Base-by-base conservation (phyloP, 2,888 invertebrate species). In the Ennomos quercinarius region DNA sequence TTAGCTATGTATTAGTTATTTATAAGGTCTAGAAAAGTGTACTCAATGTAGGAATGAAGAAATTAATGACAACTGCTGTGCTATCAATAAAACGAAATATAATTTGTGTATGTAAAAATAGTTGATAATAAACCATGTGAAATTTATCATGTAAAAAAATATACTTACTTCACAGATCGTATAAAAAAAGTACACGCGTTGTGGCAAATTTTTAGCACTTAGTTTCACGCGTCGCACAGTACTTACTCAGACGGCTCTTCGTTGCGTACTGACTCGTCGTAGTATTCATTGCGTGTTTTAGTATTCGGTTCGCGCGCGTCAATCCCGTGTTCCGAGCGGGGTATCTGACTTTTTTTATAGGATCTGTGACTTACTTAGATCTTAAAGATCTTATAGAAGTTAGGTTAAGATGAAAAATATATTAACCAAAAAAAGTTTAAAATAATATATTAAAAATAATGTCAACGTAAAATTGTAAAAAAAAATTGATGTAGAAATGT, bases 1-100 rank as follows among this genome's bases (percentile, higher is more conserved):
- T 27, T 27, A 10, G 35, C 2, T 50, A 17, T 10, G 42, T 34
- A 41, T n/a, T n/a, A 17, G 17, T 9, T 36, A n/a, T n/a, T n/a
- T n/a, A n/a, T n/a, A n/a, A n/a, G n/a, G n/a, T 42, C 3, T 36
- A 42, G 6, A 53, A 40, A 35, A 6, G 10, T 49, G n/a, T 38
- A n/a, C 6, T 27, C 27, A 47, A 50, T 9, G 10, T 61, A 42
- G 13, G 43, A 27, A 46, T 42, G 43, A 49, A 56, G 12, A 34
- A 2, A 17, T 10, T 51, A 46, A 46, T 58, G 53, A 67, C 71
- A 67, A 86, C 90, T 90, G 89, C 90, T 90, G 90, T 90, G 90
- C 86, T 73, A 65, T 77, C 90, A 90, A 90, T 90, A 90, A 89
- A 76, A 42, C 2, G 9, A 17, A 42, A 35, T 44, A 43, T 40